These are phyloP conservation scores for Aphaenogaster floridana DNA, from an alignment of 1,140 invertebrate genomes.

Conservation along the genomic window DNA sequence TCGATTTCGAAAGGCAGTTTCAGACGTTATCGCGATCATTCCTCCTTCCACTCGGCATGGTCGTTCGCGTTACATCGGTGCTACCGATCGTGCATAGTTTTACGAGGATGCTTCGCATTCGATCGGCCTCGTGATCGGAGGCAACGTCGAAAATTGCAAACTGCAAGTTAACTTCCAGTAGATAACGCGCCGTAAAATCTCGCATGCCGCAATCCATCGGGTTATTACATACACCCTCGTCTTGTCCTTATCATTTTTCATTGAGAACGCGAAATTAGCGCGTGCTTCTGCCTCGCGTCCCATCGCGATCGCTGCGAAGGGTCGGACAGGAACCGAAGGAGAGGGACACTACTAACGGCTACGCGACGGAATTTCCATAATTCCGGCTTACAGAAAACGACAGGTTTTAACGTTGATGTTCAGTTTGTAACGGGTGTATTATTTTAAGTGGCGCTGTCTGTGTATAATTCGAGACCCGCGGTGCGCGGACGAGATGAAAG, in stretches of 20 bases:
- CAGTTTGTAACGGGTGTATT: slow-evolving; percentile 86
- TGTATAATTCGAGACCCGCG: slow-evolving; percentile 84
- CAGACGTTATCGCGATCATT: slow-evolving; percentile 7
- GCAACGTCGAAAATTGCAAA: background rate
- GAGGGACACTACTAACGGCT: slow-evolving; percentile 50
- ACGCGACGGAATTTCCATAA: slow-evolving; percentile 84
- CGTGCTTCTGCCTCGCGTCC: background rate
- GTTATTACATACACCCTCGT: background rate
- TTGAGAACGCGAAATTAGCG: slow-evolving; percentile 63
- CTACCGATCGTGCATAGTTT: background rate
- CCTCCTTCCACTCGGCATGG: background rate
- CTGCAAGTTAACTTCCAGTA: background rate
- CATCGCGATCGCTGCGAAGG: slow-evolving; percentile 46
- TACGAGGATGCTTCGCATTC: background rate
- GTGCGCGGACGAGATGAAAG: slow-evolving; percentile 52
- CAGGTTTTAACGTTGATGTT: slow-evolving; percentile 87
- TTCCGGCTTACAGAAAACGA: slow-evolving; percentile 87
- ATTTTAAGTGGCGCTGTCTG: slow-evolving; percentile 85
- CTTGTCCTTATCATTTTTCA: background rate
- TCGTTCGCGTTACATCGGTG: slow-evolving; percentile 1
- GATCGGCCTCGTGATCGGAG: background rate
- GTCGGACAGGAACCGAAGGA: background rate
- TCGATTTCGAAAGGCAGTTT: background rate
- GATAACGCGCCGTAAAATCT: background rate
- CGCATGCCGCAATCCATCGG: background rate